phyloP scores from a whole-genome alignment of 2,888 invertebrate species.

The Drosophila aldrichi region DNA sequence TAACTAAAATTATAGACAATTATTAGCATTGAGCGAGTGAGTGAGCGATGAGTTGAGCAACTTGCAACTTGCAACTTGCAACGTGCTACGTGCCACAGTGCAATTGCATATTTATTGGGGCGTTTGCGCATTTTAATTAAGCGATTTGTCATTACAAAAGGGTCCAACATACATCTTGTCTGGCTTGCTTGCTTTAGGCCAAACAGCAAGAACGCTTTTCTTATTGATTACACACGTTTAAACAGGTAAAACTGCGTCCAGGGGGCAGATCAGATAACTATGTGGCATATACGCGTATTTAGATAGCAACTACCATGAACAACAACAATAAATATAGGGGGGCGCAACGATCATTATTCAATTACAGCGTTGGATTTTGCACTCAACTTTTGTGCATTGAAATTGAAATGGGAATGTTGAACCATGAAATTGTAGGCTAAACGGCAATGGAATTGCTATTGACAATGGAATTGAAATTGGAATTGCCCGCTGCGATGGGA shows the following conservation, averaged over 20 bases:
- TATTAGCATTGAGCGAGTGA: slow-evolving; percentile 69
- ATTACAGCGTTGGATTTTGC: slow-evolving; percentile 39
- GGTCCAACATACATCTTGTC: slow-evolving; percentile 22
- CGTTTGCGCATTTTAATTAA: slow-evolving; percentile 78
- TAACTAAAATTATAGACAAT: slow-evolving; percentile 80
- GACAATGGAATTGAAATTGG: slow-evolving; percentile 7
- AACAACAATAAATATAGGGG: slow-evolving; percentile 22
- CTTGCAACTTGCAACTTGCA: slow-evolving; percentile 29
- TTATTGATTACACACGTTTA: slow-evolving; percentile 56
- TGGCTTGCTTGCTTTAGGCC: slow-evolving; percentile 22
- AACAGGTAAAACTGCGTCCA: background rate
- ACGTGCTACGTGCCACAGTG: slow-evolving; percentile 27
- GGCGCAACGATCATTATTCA: slow-evolving; percentile 58
- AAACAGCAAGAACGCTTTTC: slow-evolving; percentile 12
- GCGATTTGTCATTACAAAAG: slow-evolving; percentile 74
- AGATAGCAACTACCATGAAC: slow-evolving; percentile 1
- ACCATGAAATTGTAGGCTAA: slow-evolving; percentile 31
- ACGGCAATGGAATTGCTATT: slow-evolving; percentile 10
- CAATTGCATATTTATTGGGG: slow-evolving; percentile 80
- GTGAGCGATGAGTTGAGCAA: slow-evolving; percentile 13
- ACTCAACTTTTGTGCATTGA: slow-evolving; percentile 17
- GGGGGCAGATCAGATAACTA: slow-evolving; percentile 22
- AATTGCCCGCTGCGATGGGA: background rate
- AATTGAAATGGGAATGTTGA: slow-evolving; percentile 34
- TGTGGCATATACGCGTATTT: slow-evolving; percentile 24